Evolutionary conservation across 2,888 invertebrate genomes (phyloP).

Genomic region (Platerodrilus igneus): DNA sequence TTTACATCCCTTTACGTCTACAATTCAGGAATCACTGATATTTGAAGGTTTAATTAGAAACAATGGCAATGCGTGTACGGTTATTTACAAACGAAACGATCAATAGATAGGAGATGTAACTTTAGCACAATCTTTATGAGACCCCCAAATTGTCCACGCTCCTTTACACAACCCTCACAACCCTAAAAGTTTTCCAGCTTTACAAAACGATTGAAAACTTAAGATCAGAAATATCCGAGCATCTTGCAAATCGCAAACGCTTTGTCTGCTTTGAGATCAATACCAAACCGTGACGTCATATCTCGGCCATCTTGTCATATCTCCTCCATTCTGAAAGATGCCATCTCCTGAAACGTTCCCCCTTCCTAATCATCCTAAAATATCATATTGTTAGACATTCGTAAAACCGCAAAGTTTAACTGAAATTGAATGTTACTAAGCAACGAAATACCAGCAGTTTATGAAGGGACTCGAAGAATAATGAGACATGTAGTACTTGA

Average conservation of each 20-base stretch:
- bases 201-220: slow-evolving; percentile 12
- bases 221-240: slow-evolving; percentile 23
- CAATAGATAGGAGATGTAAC: too few species aligned
- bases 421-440: background rate
- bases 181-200: too few species aligned
- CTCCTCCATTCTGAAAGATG: slow-evolving; percentile 46
- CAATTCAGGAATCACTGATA: too few species aligned
- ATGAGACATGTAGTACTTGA: slow-evolving; percentile 13
- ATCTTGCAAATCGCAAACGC: slow-evolving; percentile 32
- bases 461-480: slow-evolving; percentile 16
- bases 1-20: too few species aligned
- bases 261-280: slow-evolving; percentile 47
- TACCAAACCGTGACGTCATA: slow-evolving; percentile 50
- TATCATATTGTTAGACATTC: slow-evolving; percentile 31
- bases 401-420: slow-evolving; percentile 19
- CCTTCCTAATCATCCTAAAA: slow-evolving; percentile 35
- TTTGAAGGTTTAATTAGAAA: too few species aligned
- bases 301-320: slow-evolving; percentile 52
- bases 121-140: too few species aligned
- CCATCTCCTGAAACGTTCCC: slow-evolving; percentile 43
- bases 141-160: too few species aligned
- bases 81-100: too few species aligned
- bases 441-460: background rate
- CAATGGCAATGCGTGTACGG: too few species aligned
- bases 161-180: too few species aligned